Evolutionary conservation across 2,113 vertebrate species (phyloP).

Genomic region (Rallus limicola): DNA sequence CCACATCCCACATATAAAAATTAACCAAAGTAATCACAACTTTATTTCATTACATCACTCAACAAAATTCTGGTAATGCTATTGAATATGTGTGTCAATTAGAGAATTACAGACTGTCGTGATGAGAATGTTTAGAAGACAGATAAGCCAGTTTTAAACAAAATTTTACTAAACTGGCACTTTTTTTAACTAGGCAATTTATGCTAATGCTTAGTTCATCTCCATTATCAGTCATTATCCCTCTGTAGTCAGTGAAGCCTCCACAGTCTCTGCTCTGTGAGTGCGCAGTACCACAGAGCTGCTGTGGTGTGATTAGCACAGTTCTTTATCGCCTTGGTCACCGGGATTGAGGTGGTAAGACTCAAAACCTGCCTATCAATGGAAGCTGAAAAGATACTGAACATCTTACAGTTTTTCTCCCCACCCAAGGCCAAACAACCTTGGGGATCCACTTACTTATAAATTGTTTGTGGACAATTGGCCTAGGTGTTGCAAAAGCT

Average conservation of each 20-base stretch:
- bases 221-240: neutral
- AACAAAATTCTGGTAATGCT: neutral
- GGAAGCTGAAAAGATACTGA: neutral
- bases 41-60: neutral
- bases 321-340: neutral
- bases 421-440: neutral
- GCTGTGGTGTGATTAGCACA: too few species aligned
- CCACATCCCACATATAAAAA: neutral
- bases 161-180: neutral
- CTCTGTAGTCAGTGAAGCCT: neutral
- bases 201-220: neutral
- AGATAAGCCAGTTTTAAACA: neutral
- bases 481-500: neutral
- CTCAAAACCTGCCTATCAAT: neutral
- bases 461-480: neutral
- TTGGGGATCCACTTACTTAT: neutral
- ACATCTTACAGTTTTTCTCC: neutral
- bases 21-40: neutral
- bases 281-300: neutral
- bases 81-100: neutral
- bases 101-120: neutral
- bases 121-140: neutral
- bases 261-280: neutral
- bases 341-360: neutral
- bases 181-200: neutral